These are phyloP conservation scores for Takifugu bimaculatus DNA, from an alignment of 2,113 vertebrate species.

Conservation along the genomic window DNA sequence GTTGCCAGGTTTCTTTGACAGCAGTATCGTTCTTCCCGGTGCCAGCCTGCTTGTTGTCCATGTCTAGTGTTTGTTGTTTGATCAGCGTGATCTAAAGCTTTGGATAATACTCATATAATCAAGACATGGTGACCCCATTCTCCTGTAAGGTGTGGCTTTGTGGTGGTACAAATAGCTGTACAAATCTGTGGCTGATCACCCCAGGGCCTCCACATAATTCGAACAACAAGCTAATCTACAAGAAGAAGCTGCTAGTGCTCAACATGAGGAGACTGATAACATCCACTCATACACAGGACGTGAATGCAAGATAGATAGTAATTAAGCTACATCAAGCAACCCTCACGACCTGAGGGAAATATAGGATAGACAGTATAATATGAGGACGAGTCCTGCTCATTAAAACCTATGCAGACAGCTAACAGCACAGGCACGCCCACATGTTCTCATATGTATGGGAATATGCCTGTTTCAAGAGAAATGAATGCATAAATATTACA, in stretches of 20 bases:
- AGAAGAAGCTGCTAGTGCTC: conserved; percentile 33
- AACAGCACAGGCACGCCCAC: not conserved
- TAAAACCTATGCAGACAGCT: conserved; percentile 8
- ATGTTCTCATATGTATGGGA: conserved; percentile 11
- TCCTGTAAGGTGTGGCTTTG: conserved; percentile 62
- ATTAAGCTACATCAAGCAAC: conserved; percentile 45
- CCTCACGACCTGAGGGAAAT: conserved; percentile 36
- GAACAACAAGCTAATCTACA: conserved; percentile 45
- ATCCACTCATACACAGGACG: conserved; percentile 34
- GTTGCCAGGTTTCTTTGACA: conserved; percentile 32
- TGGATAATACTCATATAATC: conserved; percentile 54
- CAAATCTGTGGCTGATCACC: conserved; percentile 52
- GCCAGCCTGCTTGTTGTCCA: conserved; percentile 27
- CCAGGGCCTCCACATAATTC: conserved; percentile 38
- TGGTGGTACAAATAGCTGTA: conserved; percentile 57
- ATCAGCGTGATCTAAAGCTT: conserved; percentile 57
- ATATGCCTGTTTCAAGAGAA: conserved; percentile 5
- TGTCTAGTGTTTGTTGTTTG: conserved; percentile 15
- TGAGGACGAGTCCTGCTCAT: conserved; percentile 22
- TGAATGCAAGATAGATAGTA: conserved; percentile 45
- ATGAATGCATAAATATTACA: conserved; percentile 24
- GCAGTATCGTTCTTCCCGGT: conserved; percentile 25
- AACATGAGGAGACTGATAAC: conserved; percentile 46
- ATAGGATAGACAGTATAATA: conserved; percentile 5
- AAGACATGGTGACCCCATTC: conserved; percentile 37